Evolutionary conservation across 2,797 vertebrate genomes (phyloP).

Genomic region (Scolopax bukidnonensis): DNA sequence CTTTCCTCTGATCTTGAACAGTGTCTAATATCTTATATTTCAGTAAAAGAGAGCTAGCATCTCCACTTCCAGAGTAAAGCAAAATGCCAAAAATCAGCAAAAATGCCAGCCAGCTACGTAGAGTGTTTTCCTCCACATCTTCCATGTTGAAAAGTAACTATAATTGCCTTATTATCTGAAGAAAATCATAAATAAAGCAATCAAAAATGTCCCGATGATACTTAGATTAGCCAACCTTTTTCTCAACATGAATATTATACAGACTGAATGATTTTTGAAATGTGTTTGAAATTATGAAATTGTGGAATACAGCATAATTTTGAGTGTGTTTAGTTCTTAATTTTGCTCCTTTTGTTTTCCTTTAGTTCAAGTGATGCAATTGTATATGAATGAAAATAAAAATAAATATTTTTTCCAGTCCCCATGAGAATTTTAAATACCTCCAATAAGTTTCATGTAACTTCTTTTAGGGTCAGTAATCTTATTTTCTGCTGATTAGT

Average conservation of each 20-base stretch:
- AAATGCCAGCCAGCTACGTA: not conserved
- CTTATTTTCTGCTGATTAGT: not conserved
- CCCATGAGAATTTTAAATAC: not conserved
- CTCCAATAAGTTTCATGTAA: not conserved
- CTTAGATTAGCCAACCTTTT: not conserved
- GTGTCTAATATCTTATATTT: not conserved
- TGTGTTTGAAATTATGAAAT: not conserved
- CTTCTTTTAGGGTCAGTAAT: not conserved
- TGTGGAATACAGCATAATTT: not conserved
- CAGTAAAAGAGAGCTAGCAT: not conserved
- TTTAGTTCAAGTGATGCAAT: not conserved
- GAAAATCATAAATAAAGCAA: not conserved
- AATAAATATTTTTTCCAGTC: not conserved
- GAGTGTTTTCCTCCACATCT: not conserved
- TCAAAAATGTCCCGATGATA: not conserved
- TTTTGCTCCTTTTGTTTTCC: not conserved
- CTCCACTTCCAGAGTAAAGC: not conserved
- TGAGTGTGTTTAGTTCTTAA: not conserved
- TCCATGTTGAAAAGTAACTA: not conserved
- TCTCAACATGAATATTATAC: not conserved
- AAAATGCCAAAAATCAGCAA: not conserved
- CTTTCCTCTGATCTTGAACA: not conserved
- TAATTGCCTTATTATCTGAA: not conserved
- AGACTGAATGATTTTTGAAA: not conserved
- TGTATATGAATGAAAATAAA: not conserved